Percentiles rank a stretch among this genome's conserved stretches.
phyloP scores from a whole-genome alignment of 2,113 vertebrate species.

The Brachyistius frenatus region DNA sequence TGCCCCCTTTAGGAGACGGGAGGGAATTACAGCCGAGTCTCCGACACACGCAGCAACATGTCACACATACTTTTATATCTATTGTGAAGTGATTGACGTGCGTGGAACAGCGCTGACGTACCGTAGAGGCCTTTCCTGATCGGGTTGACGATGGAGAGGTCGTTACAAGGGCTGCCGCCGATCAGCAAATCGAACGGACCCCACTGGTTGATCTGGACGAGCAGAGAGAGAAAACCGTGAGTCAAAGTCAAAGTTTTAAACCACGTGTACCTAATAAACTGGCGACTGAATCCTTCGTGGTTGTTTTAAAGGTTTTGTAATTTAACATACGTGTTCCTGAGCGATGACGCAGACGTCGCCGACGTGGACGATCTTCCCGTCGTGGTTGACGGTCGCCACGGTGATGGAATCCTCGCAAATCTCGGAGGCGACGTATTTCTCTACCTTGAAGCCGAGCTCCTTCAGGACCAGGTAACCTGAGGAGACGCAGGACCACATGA shows the following conservation, averaged over 20 bases:
- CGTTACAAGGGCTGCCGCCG: slow-evolving; percentile 93
- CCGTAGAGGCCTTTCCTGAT: slow-evolving; percentile 93
- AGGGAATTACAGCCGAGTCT: background rate
- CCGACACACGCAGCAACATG: no score
- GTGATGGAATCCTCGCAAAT: slow-evolving; percentile 90
- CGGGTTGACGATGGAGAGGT: slow-evolving; percentile 91
- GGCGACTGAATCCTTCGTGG: no score
- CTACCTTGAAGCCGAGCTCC: slow-evolving; percentile 93
- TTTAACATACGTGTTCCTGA: slow-evolving; percentile 83
- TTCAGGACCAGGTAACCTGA: slow-evolving; percentile 92
- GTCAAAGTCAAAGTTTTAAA: no score
- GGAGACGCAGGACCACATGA: accelerated
- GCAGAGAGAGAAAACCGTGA: background rate
- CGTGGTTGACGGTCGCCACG: slow-evolving; percentile 85
- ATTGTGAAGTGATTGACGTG: background rate
- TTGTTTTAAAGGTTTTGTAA: no score
- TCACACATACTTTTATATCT: no score
- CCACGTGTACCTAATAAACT: no score
- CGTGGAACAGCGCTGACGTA: slow-evolving; percentile 52
- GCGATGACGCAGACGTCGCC: slow-evolving; percentile 88
- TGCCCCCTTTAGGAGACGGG: slow-evolving; percentile 86
- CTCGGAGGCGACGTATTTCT: slow-evolving; percentile 92
- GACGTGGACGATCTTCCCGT: slow-evolving; percentile 89
- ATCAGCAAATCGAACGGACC: slow-evolving; percentile 96
- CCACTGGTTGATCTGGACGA: slow-evolving; percentile 88